phyloP scores from a whole-genome alignment of 2,888 invertebrate genomes.

The Chorisops tibialis region DNA sequence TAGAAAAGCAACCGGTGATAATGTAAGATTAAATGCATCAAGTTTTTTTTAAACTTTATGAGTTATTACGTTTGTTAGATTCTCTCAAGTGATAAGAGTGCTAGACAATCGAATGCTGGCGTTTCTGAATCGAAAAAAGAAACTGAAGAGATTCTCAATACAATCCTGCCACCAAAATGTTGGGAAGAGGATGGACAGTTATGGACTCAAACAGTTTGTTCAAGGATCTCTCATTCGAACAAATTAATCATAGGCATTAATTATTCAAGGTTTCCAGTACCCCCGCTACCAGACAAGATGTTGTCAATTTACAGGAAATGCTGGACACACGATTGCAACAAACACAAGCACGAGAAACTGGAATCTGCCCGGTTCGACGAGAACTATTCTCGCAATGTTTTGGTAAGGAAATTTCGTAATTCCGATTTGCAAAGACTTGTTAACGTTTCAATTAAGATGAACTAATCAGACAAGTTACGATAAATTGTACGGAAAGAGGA shows the following conservation, averaged over 20 bases:
- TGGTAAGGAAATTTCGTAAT: conserved; percentile 47
- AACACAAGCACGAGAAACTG: conserved; percentile 92
- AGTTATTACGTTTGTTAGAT: background rate
- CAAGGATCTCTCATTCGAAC: background rate
- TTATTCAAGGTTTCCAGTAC: conserved; percentile 78
- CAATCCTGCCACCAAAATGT: conserved; percentile 89
- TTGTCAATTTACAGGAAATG: conserved; percentile 94
- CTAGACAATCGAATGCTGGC: conserved; percentile 56
- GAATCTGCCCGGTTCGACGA: conserved; percentile 90
- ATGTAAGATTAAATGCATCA: conserved; percentile 30
- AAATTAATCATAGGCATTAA: background rate
- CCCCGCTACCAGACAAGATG: conserved; percentile 93
- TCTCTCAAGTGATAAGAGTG: conserved; percentile 44
- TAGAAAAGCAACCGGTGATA: conserved; percentile 53
- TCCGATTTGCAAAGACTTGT: background rate
- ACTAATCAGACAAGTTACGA: conserved; percentile 90
- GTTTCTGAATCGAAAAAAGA: conserved; percentile 66
- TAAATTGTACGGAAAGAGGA: conserved; percentile 95
- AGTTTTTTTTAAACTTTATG: background rate
- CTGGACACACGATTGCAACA: conserved; percentile 86
- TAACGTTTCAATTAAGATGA: conserved; percentile 60
- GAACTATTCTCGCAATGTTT: conserved; percentile 96
- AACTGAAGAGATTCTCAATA: conserved; percentile 89
- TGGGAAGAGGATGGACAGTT: conserved; percentile 93
- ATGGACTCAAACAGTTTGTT: conserved; percentile 75